These are phyloP conservation scores for Xyrichtys novacula DNA, from an alignment of 2,797 vertebrate species.

Conservation along the genomic window DNA sequence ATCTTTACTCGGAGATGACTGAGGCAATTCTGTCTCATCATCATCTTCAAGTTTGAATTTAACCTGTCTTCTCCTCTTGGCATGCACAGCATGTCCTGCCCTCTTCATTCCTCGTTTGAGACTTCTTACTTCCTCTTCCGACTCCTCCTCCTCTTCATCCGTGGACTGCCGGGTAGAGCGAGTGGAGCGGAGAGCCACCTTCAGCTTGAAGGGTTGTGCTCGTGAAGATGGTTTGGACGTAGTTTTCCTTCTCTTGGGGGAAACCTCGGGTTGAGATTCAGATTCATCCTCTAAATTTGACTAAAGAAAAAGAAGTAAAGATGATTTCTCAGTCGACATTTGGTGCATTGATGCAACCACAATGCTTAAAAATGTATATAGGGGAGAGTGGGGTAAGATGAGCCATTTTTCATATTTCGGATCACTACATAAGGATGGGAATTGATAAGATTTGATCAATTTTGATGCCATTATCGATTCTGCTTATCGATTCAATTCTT, in stretches of 20 bases:
- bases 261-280: slow-evolving; percentile 23
- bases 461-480: too few relatives aligned
- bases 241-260: slow-evolving; percentile 9
- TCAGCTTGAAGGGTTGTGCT: slow-evolving; percentile 68
- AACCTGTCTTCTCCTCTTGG: slow-evolving; percentile 39
- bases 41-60: slow-evolving; percentile 57
- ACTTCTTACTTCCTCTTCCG: not conserved
- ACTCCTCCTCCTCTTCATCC: slow-evolving; percentile 32
- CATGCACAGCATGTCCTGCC: not conserved
- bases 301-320: slow-evolving; percentile 13
- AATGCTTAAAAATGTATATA: not conserved
- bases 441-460: too few relatives aligned
- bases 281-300: slow-evolving; percentile 28
- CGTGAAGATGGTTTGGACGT: slow-evolving; percentile 25
- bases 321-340: not conserved
- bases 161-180: not conserved
- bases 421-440: too few relatives aligned
- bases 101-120: slow-evolving; percentile 10
- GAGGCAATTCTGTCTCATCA: slow-evolving; percentile 13
- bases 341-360: not conserved
- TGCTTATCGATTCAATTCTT: too few relatives aligned
- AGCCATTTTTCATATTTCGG: too few relatives aligned
- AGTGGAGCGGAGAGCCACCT: slow-evolving; percentile 70
- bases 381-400: too few relatives aligned
- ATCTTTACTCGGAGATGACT: not conserved